phyloP scores from a whole-genome alignment of 1,140 invertebrate genomes.

The Hycleus phaleratus region DNA sequence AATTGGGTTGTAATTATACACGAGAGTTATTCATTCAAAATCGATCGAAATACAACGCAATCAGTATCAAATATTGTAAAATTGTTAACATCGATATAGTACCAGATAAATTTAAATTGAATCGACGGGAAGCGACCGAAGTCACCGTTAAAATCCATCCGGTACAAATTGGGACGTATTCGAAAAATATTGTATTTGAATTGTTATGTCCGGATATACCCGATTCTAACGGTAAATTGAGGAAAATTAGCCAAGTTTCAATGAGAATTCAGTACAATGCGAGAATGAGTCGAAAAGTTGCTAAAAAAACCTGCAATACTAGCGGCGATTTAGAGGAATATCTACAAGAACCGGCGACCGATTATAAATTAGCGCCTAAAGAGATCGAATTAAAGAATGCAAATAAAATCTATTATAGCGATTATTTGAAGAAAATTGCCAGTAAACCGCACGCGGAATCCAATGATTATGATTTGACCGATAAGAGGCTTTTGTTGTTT shows the following conservation, averaged over 20 bases:
- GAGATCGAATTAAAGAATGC: background rate
- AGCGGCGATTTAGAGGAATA: no score
- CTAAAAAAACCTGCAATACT: no score
- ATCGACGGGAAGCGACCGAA: conserved; percentile 7
- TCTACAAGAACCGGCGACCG: no score
- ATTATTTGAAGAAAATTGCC: no score
- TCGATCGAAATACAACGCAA: conserved; percentile 21
- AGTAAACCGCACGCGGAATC: background rate
- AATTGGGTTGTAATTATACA: background rate
- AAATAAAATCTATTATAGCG: no score
- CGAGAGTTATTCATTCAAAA: conserved; percentile 24
- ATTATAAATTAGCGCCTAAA: no score
- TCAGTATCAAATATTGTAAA: conserved; percentile 25
- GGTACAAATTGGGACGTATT: conserved; percentile 10
- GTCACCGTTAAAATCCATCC: conserved; percentile 20
- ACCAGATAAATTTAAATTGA: conserved; percentile 13
- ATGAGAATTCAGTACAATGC: background rate
- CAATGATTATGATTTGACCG: background rate
- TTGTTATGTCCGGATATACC: conserved; percentile 2
- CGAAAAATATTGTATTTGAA: conserved; percentile 11
- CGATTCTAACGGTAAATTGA: background rate
- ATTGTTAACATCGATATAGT: conserved; percentile 19
- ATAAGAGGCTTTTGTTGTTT: background rate
- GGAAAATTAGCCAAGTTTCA: background rate
- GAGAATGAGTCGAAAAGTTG: no score